Conservation (phyloP, 2,797 vertebrate species). For the Apogon hyalosoma region DNA sequence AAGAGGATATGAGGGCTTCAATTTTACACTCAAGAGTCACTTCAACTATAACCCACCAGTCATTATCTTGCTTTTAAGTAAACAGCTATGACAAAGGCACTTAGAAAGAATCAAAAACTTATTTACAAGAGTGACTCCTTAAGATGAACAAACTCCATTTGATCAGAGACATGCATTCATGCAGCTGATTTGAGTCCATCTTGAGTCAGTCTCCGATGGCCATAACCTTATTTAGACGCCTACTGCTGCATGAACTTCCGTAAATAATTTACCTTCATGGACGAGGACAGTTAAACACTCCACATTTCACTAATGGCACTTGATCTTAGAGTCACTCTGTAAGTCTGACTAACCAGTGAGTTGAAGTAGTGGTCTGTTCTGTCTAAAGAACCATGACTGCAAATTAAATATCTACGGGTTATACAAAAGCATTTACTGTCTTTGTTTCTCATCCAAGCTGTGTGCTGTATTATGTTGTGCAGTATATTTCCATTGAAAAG, state of each 20-base stretch:
- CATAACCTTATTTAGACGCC: conserved; percentile 48
- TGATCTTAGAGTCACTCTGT: not conserved
- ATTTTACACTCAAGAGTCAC: not conserved
- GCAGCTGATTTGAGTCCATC: conserved; percentile 28
- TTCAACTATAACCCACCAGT: not conserved
- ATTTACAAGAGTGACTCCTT: conserved; percentile 29
- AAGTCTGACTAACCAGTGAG: not conserved
- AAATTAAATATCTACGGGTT: not conserved
- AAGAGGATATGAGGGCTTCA: not conserved
- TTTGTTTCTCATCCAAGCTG: not conserved
- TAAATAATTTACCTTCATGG: conserved; percentile 73
- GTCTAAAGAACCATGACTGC: not conserved
- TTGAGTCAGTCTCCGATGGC: conserved; percentile 38
- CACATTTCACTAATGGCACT: conserved; percentile 22
- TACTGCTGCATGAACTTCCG: conserved; percentile 49
- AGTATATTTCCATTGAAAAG: not conserved
- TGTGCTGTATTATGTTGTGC: too few relatives aligned
- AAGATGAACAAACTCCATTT: conserved; percentile 33
- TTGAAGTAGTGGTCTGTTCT: not conserved
- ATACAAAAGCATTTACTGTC: not conserved
- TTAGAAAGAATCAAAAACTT: not conserved
- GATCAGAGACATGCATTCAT: not conserved
- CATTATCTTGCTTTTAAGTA: not conserved
- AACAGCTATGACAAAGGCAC: not conserved
- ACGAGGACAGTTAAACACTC: conserved; percentile 56